Percentiles rank a stretch among this genome's conserved stretches.
Evolutionary conservation across 2,888 invertebrate species (phyloP).

Genomic region (Ferrisia virgata): DNA sequence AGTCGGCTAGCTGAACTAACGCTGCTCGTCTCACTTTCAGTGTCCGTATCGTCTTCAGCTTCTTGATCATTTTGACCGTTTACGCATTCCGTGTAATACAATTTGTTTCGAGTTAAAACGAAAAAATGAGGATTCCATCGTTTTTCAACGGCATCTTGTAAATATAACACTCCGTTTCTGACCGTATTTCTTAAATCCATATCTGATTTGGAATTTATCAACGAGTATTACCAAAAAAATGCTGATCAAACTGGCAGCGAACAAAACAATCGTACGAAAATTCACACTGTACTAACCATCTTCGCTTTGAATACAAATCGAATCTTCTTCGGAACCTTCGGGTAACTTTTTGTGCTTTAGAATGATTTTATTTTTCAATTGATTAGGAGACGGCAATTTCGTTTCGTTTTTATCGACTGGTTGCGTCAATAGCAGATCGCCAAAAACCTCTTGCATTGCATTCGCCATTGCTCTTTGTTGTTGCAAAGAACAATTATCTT

Average conservation of each 20-base stretch:
- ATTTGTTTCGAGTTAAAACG: conserved; percentile 80
- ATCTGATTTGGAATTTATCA: conserved; percentile 54
- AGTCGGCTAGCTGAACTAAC: conserved; percentile 57
- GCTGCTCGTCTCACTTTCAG: conserved; percentile 52
- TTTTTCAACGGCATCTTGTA: conserved; percentile 84
- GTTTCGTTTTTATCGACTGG: conserved; percentile 76
- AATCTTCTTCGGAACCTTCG: conserved; percentile 76
- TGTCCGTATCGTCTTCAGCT: conserved; percentile 58
- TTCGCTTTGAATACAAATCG: conserved; percentile 60
- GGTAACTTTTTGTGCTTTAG: conserved; percentile 91
- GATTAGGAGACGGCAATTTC: conserved; percentile 77
- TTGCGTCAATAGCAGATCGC: conserved; percentile 76
- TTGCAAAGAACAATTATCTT: conserved; percentile 85
- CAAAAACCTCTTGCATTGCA: conserved; percentile 79
- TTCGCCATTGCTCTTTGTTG: conserved; percentile 88
- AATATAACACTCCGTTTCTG: conserved; percentile 83
- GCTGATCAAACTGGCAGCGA: no score
- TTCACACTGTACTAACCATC: conserved; percentile 56
- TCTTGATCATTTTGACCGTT: conserved; percentile 56
- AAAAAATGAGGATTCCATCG: conserved; percentile 94
- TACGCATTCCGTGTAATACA: conserved; percentile 79
- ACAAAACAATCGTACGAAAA: background rate
- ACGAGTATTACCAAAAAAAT: no score
- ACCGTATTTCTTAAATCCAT: conserved; percentile 76
- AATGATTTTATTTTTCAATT: conserved; percentile 72